Percentiles rank a stretch among this genome's conserved stretches.
These are phyloP conservation scores for Melanotaenia parkinsoni DNA, from an alignment of 2,797 vertebrate genomes.

Conservation along the genomic window DNA sequence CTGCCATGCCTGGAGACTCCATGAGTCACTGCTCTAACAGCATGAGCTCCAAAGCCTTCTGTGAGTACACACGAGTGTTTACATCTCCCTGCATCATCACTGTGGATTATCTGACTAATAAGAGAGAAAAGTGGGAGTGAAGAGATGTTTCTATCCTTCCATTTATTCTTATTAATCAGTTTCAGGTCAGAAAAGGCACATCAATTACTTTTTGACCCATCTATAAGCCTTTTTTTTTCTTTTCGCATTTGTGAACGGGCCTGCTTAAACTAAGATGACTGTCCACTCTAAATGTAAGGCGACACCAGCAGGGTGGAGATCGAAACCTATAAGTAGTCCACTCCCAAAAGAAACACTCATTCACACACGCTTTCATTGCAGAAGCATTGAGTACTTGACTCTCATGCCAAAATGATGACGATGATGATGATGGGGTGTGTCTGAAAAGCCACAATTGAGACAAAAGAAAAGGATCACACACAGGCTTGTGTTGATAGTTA, in stretches of 20 bases:
- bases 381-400: slow-evolving; percentile 8
- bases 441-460: slow-evolving; percentile 15
- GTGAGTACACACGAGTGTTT: slow-evolving; percentile 17
- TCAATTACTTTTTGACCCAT: neutral
- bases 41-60: slow-evolving; percentile 39
- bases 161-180: neutral
- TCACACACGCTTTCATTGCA: slow-evolving; percentile 14
- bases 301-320: slow-evolving; percentile 60
- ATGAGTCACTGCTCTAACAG: slow-evolving; percentile 59
- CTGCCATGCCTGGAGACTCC: slow-evolving; percentile 39
- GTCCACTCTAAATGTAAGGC: slow-evolving; percentile 20
- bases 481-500: neutral
- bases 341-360: neutral
- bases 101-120: slow-evolving; percentile 32
- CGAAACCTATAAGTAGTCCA: slow-evolving; percentile 32
- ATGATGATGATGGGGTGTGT: slow-evolving; percentile 22
- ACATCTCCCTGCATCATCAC: slow-evolving; percentile 14
- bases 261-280: neutral
- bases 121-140: neutral
- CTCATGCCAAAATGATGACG: neutral
- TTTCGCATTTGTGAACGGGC: neutral
- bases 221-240: neutral
- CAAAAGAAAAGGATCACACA: slow-evolving; percentile 19
- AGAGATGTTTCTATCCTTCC: neutral
- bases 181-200: neutral